Conservation (phyloP, 2,888 invertebrate species). For the Caenorhabditis wallacei region DNA sequence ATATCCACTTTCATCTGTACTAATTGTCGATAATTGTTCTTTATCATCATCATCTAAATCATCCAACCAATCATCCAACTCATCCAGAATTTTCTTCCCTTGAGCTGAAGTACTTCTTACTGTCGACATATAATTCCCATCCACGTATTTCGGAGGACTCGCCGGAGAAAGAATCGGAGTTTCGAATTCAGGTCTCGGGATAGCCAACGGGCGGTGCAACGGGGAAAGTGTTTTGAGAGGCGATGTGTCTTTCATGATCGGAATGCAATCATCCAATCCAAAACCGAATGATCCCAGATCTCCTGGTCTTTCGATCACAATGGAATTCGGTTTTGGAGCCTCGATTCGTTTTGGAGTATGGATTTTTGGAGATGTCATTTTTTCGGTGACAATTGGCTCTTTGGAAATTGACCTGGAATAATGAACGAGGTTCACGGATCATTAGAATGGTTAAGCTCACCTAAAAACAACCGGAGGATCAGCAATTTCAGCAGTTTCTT, state of each 20-base stretch:
- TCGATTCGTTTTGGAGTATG: slow-evolving; percentile 51
- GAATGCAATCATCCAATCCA: slow-evolving; percentile 56
- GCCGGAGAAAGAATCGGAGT: slow-evolving; percentile 47
- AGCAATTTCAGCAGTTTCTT: neutral
- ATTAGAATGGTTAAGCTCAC: neutral
- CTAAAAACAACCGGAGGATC: slow-evolving; percentile 36
- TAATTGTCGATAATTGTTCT: slow-evolving; percentile 54
- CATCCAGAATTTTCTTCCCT: slow-evolving; percentile 57
- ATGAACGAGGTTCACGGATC: neutral
- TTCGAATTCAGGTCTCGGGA: slow-evolving; percentile 27
- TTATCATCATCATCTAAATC: slow-evolving; percentile 54
- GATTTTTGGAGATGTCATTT: slow-evolving; percentile 36
- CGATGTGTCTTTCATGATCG: slow-evolving; percentile 26
- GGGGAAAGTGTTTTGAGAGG: slow-evolving; percentile 48
- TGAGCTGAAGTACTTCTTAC: slow-evolving; percentile 60
- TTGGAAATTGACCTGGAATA: slow-evolving; percentile 40
- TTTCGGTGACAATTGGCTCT: neutral
- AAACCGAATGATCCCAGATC: slow-evolving; percentile 34
- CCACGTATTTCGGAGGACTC: slow-evolving; percentile 43
- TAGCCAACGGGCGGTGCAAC: slow-evolving; percentile 31
- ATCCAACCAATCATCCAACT: slow-evolving; percentile 62
- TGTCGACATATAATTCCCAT: slow-evolving; percentile 52
- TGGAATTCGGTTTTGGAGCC: slow-evolving; percentile 53
- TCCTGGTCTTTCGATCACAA: slow-evolving; percentile 55
- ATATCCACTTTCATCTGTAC: slow-evolving; percentile 59